Base-by-base conservation (phyloP, 2,888 invertebrate genomes). In the Dione juno region DNA sequence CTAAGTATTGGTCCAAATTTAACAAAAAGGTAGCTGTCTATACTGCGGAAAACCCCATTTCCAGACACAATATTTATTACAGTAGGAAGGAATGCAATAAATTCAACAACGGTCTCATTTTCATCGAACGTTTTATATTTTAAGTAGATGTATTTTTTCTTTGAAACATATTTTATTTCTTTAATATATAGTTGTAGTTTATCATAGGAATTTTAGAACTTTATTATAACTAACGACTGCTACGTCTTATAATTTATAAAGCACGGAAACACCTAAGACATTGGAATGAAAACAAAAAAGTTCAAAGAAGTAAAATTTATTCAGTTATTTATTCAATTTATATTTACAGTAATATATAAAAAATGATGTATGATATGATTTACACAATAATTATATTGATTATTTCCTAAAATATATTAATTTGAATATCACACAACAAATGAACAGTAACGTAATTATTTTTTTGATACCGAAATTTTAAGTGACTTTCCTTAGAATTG, bases 301-400 rank as follows among this genome's bases (percentile, higher is more conserved):
- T 64, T 48, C 19, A 7, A 19, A 50, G 48, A 35, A 63, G 48
- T 28, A 50, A 35, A 13, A 50, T 64, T 50, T 40, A 64, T 64
- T 64, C 50, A 64, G 16, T 50, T 50, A 1, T 37, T 57, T 57
- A 57, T 50, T 19, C 13, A 35, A 37, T 14, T 19, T 50, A 50
- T 64, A 64, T 64, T 64, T 50, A 64, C 64, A 50, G 37, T 48
- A 40, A 9, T 57, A 2, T 16, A 37, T 57, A 37, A 54, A n/a
- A 54, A 57, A 57, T 37, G 35, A 6, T 19, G n/a, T 64, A 63
- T 35, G 50, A 64, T 48, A 50, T 37, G 63, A 50, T 64, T 37
- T 28, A 59, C 43, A 43, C 9, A 1, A 16, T 14, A 35, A 48
- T 16, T 43, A 35, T 35, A 28, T 21, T 28, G 28, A 54, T n/a